A percentile compares a stretch with the other conserved stretches of the same genome.
Evolutionary conservation across 2,113 vertebrate species (phyloP).

Genomic region (Phrynocephalus versicolor): DNA sequence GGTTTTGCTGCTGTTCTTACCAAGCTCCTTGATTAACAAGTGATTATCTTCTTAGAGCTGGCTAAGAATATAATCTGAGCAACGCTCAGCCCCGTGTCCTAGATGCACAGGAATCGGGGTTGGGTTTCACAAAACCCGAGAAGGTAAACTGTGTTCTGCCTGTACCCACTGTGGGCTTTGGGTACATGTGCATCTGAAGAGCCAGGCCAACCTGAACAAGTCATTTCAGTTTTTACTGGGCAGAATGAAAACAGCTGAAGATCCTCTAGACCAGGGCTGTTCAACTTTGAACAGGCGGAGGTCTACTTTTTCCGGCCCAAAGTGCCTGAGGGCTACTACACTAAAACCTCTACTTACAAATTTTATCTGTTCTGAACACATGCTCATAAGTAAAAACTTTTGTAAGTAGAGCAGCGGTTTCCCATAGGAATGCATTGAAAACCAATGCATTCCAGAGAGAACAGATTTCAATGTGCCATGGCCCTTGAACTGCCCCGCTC

Average conservation of each 20-base stretch:
- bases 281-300: too few relatives aligned
- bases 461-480: too few relatives aligned
- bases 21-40: neutral
- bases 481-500: too few relatives aligned
- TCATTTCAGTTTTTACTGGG: fast-evolving
- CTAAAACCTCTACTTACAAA: too few relatives aligned
- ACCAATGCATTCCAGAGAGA: too few relatives aligned
- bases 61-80: neutral
- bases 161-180: neutral
- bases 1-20: neutral
- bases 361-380: too few relatives aligned
- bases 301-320: too few relatives aligned
- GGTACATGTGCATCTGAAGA: neutral
- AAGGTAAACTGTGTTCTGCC: neutral
- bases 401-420: too few relatives aligned
- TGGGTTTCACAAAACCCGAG: neutral
- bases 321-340: too few relatives aligned
- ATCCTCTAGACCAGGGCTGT: too few relatives aligned
- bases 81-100: neutral
- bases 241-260: neutral
- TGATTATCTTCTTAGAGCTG: neutral
- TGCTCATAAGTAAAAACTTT: too few relatives aligned
- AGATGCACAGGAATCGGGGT: neutral
- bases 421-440: too few relatives aligned
- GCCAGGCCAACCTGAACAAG: neutral